These are phyloP conservation scores for Myiopsitta monachus DNA, from an alignment of 2,113 vertebrate species.

Conservation along the genomic window DNA sequence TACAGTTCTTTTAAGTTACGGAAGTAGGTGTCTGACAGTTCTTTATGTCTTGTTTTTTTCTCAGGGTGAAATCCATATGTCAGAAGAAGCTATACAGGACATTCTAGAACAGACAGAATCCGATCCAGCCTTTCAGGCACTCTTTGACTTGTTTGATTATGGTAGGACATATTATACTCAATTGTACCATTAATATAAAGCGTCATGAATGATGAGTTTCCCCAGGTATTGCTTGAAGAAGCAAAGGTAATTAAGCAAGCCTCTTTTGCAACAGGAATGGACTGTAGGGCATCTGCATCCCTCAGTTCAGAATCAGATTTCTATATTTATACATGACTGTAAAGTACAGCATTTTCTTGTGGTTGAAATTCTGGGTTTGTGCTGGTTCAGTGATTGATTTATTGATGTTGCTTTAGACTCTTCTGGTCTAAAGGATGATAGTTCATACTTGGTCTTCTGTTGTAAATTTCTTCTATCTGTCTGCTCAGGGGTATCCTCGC, in stretches of 20 bases:
- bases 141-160: constrained; percentile 95
- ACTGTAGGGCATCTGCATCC: not conserved
- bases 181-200: not conserved
- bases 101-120: constrained; percentile 96
- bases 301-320: not conserved
- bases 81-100: constrained; percentile 95
- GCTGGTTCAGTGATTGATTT: not conserved
- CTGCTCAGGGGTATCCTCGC: not conserved
- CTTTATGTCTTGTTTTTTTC: not conserved
- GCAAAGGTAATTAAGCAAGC: not conserved
- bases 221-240: not conserved
- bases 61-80: constrained; percentile 97
- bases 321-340: not conserved
- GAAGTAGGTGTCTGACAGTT: not conserved
- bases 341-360: not conserved
- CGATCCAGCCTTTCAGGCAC: constrained; percentile 95
- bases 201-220: not conserved
- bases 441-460: not conserved
- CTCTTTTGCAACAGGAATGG: not conserved
- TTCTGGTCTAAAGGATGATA: not conserved
- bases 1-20: not conserved
- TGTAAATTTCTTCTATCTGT: not conserved
- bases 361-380: not conserved
- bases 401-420: not conserved
- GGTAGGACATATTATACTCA: constrained; percentile 71